Evolutionary conservation across 2,888 invertebrate species (phyloP).

Genomic region (Polyommatus icarus): DNA sequence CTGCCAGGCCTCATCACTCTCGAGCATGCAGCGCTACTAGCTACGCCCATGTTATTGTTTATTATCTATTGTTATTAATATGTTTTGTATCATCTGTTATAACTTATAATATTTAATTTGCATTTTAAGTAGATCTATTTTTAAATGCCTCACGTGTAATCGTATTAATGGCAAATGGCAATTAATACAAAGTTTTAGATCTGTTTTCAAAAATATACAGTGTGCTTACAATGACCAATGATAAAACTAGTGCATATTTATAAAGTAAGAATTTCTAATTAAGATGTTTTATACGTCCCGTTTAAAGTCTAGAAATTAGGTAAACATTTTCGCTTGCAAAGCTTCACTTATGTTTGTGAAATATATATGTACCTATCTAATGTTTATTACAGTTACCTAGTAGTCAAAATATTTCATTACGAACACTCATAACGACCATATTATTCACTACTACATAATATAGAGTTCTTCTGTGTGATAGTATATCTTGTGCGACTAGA

Average conservation of each 20-base stretch:
- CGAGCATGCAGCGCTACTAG: no score
- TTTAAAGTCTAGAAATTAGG: slow-evolving; percentile 2
- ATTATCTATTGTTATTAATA: neutral
- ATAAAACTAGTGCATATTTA: slow-evolving; percentile 36
- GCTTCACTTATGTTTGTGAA: neutral
- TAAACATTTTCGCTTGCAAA: neutral
- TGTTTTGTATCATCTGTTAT: neutral
- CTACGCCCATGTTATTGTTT: neutral
- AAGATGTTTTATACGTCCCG: slow-evolving; percentile 32
- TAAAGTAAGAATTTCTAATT: slow-evolving; percentile 33
- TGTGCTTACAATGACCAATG: slow-evolving; percentile 44
- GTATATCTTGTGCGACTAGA: neutral
- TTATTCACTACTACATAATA: neutral
- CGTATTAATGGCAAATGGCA: neutral
- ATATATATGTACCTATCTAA: neutral
- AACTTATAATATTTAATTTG: neutral
- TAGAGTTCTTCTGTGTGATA: neutral
- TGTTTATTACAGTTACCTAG: no score
- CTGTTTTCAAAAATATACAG: slow-evolving; percentile 33
- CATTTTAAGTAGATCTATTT: no score
- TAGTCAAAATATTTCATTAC: neutral
- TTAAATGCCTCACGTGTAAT: neutral
- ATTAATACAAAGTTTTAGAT: neutral
- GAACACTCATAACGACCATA: neutral
- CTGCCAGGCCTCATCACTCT: no score